phyloP scores from a whole-genome alignment of 2,113 vertebrate species.

The Eudyptes chrysolophus region DNA sequence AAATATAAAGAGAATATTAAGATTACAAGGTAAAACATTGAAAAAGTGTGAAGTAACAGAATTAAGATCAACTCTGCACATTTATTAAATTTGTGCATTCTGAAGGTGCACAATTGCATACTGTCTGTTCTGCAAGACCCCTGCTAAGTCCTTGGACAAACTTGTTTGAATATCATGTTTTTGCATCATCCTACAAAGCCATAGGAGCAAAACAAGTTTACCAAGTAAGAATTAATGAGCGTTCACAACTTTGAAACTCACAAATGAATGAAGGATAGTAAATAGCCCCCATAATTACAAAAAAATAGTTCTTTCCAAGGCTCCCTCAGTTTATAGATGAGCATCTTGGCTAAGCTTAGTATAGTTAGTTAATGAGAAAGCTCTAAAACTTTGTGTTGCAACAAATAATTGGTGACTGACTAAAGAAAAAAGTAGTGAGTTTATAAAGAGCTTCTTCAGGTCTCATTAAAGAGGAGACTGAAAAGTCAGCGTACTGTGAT shows the following conservation, averaged over 20 bases:
- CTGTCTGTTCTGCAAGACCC: background rate
- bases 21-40: background rate
- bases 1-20: background rate
- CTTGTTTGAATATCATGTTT: background rate
- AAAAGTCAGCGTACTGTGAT: background rate
- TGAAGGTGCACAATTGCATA: background rate
- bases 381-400: background rate
- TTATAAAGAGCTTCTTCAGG: too few relatives aligned
- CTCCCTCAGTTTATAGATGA: background rate
- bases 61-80: background rate
- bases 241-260: background rate
- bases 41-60: background rate
- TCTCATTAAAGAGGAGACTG: background rate
- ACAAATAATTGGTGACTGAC: background rate
- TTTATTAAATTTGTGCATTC: background rate
- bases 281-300: background rate
- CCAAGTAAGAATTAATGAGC: background rate
- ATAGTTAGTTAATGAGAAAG: background rate
- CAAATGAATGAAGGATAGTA: background rate
- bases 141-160: background rate
- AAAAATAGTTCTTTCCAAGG: background rate
- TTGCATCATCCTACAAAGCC: background rate
- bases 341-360: background rate
- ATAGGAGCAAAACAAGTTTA: background rate
- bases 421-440: background rate